Percentiles rank a stretch among this genome's conserved stretches.
phyloP scores from a whole-genome alignment of 1,140 invertebrate genomes.

The Trachelipus rathkii region DNA sequence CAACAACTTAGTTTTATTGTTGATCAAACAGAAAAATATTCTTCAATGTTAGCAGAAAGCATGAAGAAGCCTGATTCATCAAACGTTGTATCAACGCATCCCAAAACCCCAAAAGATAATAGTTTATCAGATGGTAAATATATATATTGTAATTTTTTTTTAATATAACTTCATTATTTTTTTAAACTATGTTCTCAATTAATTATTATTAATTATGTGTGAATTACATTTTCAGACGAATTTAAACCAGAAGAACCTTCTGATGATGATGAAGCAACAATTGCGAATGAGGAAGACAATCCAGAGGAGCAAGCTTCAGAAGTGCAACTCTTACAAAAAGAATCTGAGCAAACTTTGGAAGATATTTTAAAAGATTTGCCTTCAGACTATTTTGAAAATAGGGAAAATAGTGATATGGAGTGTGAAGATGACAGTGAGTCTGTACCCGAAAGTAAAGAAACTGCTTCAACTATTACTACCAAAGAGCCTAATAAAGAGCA shows the following conservation, averaged over 20 bases:
- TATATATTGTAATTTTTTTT: slow-evolving; percentile 41
- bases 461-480: neutral
- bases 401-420: slow-evolving; percentile 46
- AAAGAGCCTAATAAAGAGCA: slow-evolving; percentile 23
- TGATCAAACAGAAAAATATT: slow-evolving; percentile 97
- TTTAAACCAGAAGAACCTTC: slow-evolving; percentile 73
- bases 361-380: slow-evolving; percentile 73
- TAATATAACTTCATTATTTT: too few species aligned
- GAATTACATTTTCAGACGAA: slow-evolving; percentile 56
- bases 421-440: slow-evolving; percentile 44
- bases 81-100: slow-evolving; percentile 30
- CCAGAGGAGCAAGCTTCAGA: slow-evolving; percentile 64
- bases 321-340: slow-evolving; percentile 78
- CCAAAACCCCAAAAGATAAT: slow-evolving; percentile 35
- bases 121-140: slow-evolving; percentile 55
- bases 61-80: slow-evolving; percentile 61
- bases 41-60: slow-evolving; percentile 78
- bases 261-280: slow-evolving; percentile 92
- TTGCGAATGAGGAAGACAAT: slow-evolving; percentile 76
- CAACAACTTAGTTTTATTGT: slow-evolving; percentile 97
- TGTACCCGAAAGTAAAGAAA: neutral
- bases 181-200: too few species aligned
- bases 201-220: too few species aligned
- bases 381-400: slow-evolving; percentile 68
- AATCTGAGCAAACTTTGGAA: slow-evolving; percentile 86